Percentiles rank a stretch among this genome's conserved stretches.
Evolutionary conservation across 2,797 vertebrate genomes (phyloP).

Genomic region (Microctenopoma lineatum): DNA sequence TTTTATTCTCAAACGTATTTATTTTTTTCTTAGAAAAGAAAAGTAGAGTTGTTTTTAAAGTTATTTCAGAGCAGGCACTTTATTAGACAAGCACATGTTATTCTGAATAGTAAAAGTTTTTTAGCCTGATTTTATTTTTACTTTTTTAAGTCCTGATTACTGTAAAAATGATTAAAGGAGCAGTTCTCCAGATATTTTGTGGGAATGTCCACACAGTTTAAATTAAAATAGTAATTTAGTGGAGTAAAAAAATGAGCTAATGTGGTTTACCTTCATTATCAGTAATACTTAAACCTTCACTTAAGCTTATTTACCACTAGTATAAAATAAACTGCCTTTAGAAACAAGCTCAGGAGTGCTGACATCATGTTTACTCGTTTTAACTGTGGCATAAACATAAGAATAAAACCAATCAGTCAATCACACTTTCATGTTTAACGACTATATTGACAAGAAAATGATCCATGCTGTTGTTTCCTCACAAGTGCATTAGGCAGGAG

Average conservation of each 20-base stretch:
- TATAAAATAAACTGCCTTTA: slow-evolving; percentile 29
- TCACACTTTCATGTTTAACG: slow-evolving; percentile 53
- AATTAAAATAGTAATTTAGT: background rate
- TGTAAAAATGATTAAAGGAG: background rate
- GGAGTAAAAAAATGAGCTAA: background rate
- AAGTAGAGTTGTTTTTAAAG: too few species aligned
- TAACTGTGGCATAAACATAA: slow-evolving; percentile 43
- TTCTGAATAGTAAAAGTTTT: too few species aligned
- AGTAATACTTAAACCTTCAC: slow-evolving; percentile 16
- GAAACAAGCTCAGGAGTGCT: slow-evolving; percentile 14
- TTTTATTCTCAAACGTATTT: too few species aligned
- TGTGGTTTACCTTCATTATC: background rate
- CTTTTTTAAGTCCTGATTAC: background rate
- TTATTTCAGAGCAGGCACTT: too few species aligned
- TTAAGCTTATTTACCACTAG: slow-evolving; percentile 20
- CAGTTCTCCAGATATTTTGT: background rate
- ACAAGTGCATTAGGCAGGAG: slow-evolving; percentile 55
- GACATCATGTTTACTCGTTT: slow-evolving; percentile 50
- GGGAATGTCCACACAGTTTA: background rate
- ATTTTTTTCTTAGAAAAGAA: too few species aligned
- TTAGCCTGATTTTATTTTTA: too few species aligned
- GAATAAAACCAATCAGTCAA: slow-evolving; percentile 59
- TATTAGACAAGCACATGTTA: too few species aligned
- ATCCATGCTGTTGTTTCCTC: slow-evolving; percentile 49
- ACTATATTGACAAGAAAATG: slow-evolving; percentile 61